Evolutionary conservation across 1,140 invertebrate genomes (phyloP).

Genomic region (Ladona fulva): DNA sequence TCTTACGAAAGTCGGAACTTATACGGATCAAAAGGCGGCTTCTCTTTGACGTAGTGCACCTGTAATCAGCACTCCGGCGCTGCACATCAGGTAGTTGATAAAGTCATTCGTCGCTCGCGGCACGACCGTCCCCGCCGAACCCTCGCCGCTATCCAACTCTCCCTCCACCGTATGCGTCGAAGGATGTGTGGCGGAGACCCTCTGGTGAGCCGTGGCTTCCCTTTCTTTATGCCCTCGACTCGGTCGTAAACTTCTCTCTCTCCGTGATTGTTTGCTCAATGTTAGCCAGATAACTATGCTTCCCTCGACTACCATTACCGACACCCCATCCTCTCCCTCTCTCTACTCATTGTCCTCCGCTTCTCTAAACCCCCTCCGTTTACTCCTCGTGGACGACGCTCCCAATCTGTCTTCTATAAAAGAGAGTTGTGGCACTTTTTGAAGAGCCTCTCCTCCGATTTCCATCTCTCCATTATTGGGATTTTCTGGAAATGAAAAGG

Average conservation of each 20-base stretch:
- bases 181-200: not conserved
- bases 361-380: not conserved
- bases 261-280: conserved; percentile 9
- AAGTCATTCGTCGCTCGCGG: not conserved
- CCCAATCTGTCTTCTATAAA: no score
- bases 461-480: no score
- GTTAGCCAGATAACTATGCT: not conserved
- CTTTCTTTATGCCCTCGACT: not conserved
- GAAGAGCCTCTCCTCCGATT: no score
- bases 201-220: not conserved
- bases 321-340: not conserved
- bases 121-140: not conserved
- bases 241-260: not conserved
- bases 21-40: no score
- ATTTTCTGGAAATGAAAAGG: no score
- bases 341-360: not conserved
- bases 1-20: no score
- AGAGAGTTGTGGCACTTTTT: no score
- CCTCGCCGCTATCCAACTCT: not conserved
- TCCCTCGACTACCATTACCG: not conserved
- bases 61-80: not conserved
- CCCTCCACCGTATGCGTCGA: not conserved
- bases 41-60: no score
- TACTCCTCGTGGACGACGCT: not conserved
- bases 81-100: not conserved